phyloP scores from a whole-genome alignment of 1,140 invertebrate species.

The Pemphigus obesinymphae region DNA sequence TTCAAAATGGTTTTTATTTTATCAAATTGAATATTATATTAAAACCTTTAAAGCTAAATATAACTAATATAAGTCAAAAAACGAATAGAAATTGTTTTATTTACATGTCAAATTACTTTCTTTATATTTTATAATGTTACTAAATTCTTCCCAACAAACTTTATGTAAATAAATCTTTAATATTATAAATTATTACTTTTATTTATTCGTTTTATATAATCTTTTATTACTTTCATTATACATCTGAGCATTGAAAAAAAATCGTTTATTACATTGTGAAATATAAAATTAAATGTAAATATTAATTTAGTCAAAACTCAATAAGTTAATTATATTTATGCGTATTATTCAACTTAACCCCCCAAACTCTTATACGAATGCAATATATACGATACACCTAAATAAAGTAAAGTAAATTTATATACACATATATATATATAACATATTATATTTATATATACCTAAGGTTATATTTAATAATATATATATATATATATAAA shows the following conservation, averaged over 20 bases:
- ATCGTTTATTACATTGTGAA: too few species aligned
- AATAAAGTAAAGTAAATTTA: too few species aligned
- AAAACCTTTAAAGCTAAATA: background rate
- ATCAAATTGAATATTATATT: background rate
- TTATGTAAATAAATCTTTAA: background rate
- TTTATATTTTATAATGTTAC: background rate
- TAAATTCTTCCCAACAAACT: background rate
- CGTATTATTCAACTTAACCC: background rate
- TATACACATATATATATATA: background rate
- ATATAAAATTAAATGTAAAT: background rate
- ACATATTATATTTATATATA: too few species aligned
- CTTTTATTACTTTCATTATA: too few species aligned
- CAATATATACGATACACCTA: too few species aligned
- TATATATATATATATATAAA: background rate
- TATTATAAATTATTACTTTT: background rate
- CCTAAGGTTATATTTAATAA: too few species aligned
- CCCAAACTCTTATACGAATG: too few species aligned
- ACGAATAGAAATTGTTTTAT: background rate
- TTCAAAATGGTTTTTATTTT: background rate
- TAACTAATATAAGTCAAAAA: background rate
- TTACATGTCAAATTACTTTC: background rate
- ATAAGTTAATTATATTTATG: background rate
- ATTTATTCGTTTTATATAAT: background rate
- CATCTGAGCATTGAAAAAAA: too few species aligned
- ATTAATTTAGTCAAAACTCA: background rate